Evolutionary conservation across 2,888 invertebrate species (phyloP), one percentile per base, ranked within the genome.

Genomic region (Dolichomitus sp.): DNA sequence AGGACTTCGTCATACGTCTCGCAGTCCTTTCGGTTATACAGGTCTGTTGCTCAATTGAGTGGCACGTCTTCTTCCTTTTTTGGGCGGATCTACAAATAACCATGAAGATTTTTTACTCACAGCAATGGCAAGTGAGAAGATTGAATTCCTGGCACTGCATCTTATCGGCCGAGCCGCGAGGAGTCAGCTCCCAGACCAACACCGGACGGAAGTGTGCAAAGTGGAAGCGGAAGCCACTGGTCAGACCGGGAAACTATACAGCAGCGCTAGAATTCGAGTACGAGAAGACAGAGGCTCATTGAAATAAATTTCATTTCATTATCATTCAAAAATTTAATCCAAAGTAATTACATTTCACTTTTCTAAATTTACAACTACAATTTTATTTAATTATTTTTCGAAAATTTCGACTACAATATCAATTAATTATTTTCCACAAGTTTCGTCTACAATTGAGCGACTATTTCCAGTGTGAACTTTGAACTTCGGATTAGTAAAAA

Each of bases 161-260:
- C 75, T 79, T 83, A 83, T 79, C 79, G 75, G 42, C 27, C 30
- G 70, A 72, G 33, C 6, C 57, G 57, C 52, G 65, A 19, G 19
- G 61, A 66, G 75, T 66, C 76, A 72, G 66, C 72, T 33, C 12
- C 12, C 63, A 68, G 61, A 79, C 72, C 72, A 52, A 79, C 57
- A 70, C 75, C 82, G 69, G 76, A 73, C 80, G 80, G 76, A 76
- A 79, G 70, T 63, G 48, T 5, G 68, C 77, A 73, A 80, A 83
- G 83, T 83, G 80, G 80, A 83, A 83, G 73, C 83, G 83, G 83
- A 83, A 80, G 76, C 80, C 57, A 37, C 57, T 63, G 77, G 66
- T 73, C 63, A 69, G 80, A 73, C 72, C 7, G 66, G 23, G 54
- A 37, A 59, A 74, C 59, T 59, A 12, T 11, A 52, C 66, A 42